Conservation (phyloP, 2,888 invertebrate genomes). For the Elmis aenea region DNA sequence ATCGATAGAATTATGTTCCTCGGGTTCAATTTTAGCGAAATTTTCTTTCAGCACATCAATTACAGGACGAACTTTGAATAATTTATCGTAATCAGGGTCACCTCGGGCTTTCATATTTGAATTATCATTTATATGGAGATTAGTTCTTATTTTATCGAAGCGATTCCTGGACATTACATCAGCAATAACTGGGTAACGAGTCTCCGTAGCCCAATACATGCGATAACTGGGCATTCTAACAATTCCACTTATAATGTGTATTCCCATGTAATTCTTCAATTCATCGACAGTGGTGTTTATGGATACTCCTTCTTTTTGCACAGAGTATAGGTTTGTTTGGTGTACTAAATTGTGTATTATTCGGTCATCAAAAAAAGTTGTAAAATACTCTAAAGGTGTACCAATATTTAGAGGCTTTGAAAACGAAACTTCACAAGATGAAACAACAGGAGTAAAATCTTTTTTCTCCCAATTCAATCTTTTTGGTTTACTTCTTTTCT, state of each 20-base stretch:
- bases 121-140: slow-evolving; percentile 16
- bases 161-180: slow-evolving; percentile 25
- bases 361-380: slow-evolving; percentile 4
- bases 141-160: slow-evolving; percentile 18
- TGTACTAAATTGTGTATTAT: slow-evolving; percentile 15
- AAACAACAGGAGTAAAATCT: neutral
- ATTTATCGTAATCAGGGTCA: slow-evolving; percentile 18
- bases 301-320: slow-evolving; percentile 19
- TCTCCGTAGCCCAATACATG: slow-evolving; percentile 26
- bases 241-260: slow-evolving; percentile 23
- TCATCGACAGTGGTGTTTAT: slow-evolving; percentile 18
- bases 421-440: neutral
- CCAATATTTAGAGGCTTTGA: slow-evolving; percentile 1
- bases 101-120: slow-evolving; percentile 8
- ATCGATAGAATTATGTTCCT: slow-evolving; percentile 29
- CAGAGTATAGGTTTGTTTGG: slow-evolving; percentile 25
- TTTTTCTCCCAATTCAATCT: neutral
- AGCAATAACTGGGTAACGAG: slow-evolving; percentile 22
- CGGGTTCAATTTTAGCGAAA: slow-evolving; percentile 24
- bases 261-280: slow-evolving; percentile 24
- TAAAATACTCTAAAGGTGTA: slow-evolving; percentile 8
- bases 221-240: slow-evolving; percentile 24
- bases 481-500: neutral
- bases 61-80: slow-evolving; percentile 23
- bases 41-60: slow-evolving; percentile 16